Base-by-base conservation (phyloP, 1,140 invertebrate genomes). In the Bemisia tabaci region DNA sequence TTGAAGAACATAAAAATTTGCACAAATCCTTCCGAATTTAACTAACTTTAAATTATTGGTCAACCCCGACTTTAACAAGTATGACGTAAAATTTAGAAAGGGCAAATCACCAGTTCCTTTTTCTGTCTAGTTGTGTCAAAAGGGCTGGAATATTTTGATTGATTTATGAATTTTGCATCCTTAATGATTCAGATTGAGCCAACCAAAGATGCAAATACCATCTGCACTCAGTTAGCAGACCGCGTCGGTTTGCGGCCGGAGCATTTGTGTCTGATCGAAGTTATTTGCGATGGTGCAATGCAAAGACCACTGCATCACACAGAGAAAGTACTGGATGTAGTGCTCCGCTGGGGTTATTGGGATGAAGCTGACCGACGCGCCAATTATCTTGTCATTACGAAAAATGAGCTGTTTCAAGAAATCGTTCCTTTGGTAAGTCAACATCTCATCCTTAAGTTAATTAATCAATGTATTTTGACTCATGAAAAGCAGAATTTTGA, bases 331-430 rank as follows among this genome's bases (percentile, higher is more conserved):
- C 78, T 92, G 12, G 82, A 84, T 68, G 81, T 83, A 2, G 83
- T 84, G 0, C 78, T 85, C 5, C 81, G 85, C 59, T 95, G 92
- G 92, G 84, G 88, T 0, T 88, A 89, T 69, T 95, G 92, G 92
- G 86, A 90, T 60, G 84, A 89, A 62, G 81, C 82, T 2, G 89
- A 92, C 75, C 80, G 90, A 22, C 90, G 88, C 75, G 83, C 91
- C 70, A 93, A 92, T 73, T 85, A 87, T 72, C 77, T 94, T 17
- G 77, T 91, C n/a, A 75, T 93, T 9, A 86, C 78, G 65, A 75
- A 76, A 22, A 83, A 83, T 68, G 75, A 73, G 2, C 59, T 84
- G 1, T 82, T 82, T 67, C 78, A 78, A 33, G 77, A 82, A 65
- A 77, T 84, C 59, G 64, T 79, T 59, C 78, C 78, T 59, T 72